These are phyloP conservation scores for Crotalus tigris DNA, from an alignment of 2,113 vertebrate species.

Conservation along the genomic window DNA sequence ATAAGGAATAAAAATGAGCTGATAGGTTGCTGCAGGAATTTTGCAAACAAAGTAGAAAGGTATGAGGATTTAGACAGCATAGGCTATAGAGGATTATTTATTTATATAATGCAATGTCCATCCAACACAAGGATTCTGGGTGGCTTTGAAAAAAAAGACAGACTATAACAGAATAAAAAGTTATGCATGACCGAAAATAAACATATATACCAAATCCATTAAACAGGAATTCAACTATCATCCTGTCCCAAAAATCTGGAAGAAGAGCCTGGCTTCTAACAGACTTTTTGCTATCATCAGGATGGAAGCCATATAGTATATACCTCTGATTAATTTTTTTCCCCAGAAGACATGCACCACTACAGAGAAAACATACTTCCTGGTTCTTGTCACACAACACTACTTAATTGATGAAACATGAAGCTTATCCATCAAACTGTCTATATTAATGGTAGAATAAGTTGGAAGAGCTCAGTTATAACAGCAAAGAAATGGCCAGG, in stretches of 20 bases:
- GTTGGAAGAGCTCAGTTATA: not conserved
- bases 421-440: not conserved
- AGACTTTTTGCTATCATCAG: not conserved
- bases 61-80: not conserved
- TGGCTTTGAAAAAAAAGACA: not conserved
- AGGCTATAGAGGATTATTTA: not conserved
- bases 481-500: not conserved
- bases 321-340: not conserved
- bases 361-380: not conserved
- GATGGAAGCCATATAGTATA: not conserved
- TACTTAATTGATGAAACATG: not conserved
- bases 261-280: not conserved
- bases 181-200: not conserved
- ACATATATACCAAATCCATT: not conserved
- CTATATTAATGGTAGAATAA: not conserved
- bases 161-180: not conserved
- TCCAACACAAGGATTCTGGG: not conserved
- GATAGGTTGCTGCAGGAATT: not conserved
- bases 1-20: not conserved
- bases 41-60: not conserved
- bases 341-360: not conserved
- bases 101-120: not conserved
- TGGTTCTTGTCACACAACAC: not conserved
- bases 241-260: not conserved
- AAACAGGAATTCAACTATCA: not conserved